Percentiles rank a stretch among this genome's conserved stretches.
These are phyloP conservation scores for Graptemys geographica DNA, from an alignment of 2,797 vertebrate genomes.

Conservation along the genomic window DNA sequence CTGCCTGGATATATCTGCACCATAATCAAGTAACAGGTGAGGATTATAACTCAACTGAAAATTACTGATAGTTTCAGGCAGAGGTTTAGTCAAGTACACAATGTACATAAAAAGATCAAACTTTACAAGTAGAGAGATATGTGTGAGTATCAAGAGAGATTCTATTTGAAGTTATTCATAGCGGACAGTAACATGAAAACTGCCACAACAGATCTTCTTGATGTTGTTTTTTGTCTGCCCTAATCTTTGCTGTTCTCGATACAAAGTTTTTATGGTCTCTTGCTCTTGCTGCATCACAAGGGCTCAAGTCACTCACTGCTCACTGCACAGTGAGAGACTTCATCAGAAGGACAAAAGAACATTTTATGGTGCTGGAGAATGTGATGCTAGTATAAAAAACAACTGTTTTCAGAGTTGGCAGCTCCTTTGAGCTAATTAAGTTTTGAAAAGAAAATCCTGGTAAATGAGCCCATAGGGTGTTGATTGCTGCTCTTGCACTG, in stretches of 20 bases:
- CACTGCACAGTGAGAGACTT: background rate
- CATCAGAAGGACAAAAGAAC: background rate
- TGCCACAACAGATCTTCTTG: background rate
- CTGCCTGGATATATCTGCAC: background rate
- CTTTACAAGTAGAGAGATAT: background rate
- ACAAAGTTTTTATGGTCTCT: background rate
- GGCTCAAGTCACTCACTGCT: background rate
- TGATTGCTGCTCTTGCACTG: background rate
- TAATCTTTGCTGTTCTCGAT: background rate
- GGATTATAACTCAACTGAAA: background rate
- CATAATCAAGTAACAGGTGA: background rate
- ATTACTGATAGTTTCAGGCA: background rate
- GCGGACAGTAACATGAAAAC: background rate
- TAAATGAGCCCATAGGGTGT: constrained; percentile 11
- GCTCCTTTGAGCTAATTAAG: constrained; percentile 4
- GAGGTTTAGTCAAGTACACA: background rate
- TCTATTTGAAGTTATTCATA: background rate
- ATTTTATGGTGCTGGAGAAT: background rate
- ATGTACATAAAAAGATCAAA: background rate
- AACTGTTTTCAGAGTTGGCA: background rate
- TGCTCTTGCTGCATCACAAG: background rate
- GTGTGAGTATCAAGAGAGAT: background rate
- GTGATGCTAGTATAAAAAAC: background rate
- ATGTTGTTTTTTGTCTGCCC: background rate
- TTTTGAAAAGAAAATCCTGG: background rate